Base-by-base conservation (phyloP, 1,140 invertebrate genomes). In the Drosophila ironensis region DNA sequence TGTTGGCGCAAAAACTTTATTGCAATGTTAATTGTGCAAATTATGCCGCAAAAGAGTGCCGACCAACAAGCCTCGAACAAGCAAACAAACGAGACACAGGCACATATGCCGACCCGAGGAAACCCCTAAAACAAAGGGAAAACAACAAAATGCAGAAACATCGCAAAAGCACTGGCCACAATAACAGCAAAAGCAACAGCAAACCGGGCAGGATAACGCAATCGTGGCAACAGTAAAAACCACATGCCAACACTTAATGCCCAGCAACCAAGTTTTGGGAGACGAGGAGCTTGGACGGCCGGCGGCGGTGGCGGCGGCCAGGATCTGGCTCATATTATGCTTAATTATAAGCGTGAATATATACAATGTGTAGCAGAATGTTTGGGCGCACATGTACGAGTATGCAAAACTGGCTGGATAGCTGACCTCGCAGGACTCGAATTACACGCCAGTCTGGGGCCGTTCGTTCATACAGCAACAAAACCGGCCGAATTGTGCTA, bases 241-340 rank as follows among this genome's bases (percentile, higher is more conserved):
- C 71, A 66, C 76, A 81, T 81, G 76, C 76, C 76, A 81, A 81
- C 76, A 81, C 76, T 81, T 81, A 81, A 71, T 81, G 76, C 66
- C 67, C 63, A 71, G 70, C 75, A 56, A 52, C 75, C 75, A 56
- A 52, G 71, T 61, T 40, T n/a, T n/a, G n/a, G n/a, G n/a, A n/a
- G n/a, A n/a, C n/a, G n/a, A n/a, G n/a, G n/a, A n/a, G n/a, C n/a
- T n/a, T n/a, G n/a, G n/a, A n/a, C n/a, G 16, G 53, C 45, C 33
- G 52, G 67, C 37, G 53, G 76, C 30, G n/a, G n/a, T n/a, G n/a
- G n/a, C 50, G 53, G 27, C 12, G 40, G 25, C 25, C 54, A 35
- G 66, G 46, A 60, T 59, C 54, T 71, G 67, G 53, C 66, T 60
- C 67, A 61, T 71, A 75, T 73, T 74, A 71, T 70, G 71, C 76